phyloP scores from a whole-genome alignment of 2,113 vertebrate genomes.

The Micromys minutus region DNA sequence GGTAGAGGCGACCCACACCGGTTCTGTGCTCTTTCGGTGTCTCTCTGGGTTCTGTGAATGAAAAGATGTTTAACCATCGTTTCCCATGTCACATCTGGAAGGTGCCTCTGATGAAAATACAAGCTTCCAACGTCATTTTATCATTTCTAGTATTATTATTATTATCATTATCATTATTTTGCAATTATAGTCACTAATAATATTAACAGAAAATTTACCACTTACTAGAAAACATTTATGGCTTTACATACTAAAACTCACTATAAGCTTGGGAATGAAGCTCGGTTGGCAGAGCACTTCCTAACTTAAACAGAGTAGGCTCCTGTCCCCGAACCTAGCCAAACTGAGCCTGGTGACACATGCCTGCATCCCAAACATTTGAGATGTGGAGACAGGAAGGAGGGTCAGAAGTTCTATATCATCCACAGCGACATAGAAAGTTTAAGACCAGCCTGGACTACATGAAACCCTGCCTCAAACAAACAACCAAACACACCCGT shows the following conservation, averaged over 20 bases:
- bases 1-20: neutral
- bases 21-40: neutral
- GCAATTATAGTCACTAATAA: neutral
- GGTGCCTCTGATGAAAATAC: constrained; percentile 11
- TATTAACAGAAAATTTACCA: neutral
- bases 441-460: neutral
- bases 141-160: neutral
- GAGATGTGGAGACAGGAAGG: neutral
- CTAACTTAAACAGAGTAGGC: neutral
- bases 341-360: too few species aligned
- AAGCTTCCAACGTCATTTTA: neutral
- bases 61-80: neutral
- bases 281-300: neutral
- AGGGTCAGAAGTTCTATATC: neutral
- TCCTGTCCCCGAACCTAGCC: too few species aligned
- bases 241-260: constrained; percentile 30
- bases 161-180: neutral
- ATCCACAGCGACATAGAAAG: neutral
- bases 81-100: neutral
- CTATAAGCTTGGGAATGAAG: neutral
- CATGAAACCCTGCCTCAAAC: neutral
- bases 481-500: neutral
- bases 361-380: too few species aligned
- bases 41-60: neutral
- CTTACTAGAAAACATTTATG: neutral